Evolutionary conservation across 2,113 vertebrate species (phyloP).

Genomic region (Periophthalmus modestus): DNA sequence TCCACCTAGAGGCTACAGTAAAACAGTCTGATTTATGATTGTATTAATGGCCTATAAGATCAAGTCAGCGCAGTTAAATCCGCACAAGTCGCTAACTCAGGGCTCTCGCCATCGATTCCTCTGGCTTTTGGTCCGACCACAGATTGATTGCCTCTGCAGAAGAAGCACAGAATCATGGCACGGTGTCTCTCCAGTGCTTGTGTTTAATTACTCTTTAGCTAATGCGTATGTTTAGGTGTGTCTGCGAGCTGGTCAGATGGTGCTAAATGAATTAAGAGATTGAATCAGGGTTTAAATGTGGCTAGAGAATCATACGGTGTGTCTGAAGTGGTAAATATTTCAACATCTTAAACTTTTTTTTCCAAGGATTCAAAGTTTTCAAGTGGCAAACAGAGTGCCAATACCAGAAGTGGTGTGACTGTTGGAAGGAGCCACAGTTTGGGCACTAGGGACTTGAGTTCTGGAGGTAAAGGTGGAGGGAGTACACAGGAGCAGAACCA

Average conservation of each 20-base stretch:
- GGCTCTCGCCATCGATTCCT: slow-evolving; percentile 60
- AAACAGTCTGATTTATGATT: slow-evolving; percentile 23
- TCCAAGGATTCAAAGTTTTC: neutral
- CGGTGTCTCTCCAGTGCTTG: slow-evolving; percentile 38
- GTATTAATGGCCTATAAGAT: slow-evolving; percentile 29
- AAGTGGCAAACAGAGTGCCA: slow-evolving; percentile 17
- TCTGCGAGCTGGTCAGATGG: slow-evolving; percentile 54
- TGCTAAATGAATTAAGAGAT: slow-evolving; percentile 73
- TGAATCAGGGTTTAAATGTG: slow-evolving; percentile 59
- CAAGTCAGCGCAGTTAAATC: slow-evolving; percentile 36
- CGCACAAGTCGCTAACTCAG: slow-evolving; percentile 57
- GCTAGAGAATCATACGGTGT: slow-evolving; percentile 46
- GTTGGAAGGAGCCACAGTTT: slow-evolving; percentile 41
- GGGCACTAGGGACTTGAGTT: slow-evolving; percentile 23
- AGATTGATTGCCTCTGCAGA: slow-evolving; percentile 62
- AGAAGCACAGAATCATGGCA: slow-evolving; percentile 35
- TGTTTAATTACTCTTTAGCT: slow-evolving; percentile 60
- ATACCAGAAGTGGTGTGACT: slow-evolving; percentile 1
- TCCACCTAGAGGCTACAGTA: neutral
- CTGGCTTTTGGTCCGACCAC: slow-evolving; percentile 26
- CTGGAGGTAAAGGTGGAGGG: slow-evolving; percentile 28
- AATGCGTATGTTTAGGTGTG: slow-evolving; percentile 31
- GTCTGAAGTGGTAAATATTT: neutral
- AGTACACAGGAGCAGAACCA: slow-evolving; percentile 13
- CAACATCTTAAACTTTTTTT: neutral